phyloP scores from a whole-genome alignment of 2,888 invertebrate genomes.

The Drosophila nr. medialis region DNA sequence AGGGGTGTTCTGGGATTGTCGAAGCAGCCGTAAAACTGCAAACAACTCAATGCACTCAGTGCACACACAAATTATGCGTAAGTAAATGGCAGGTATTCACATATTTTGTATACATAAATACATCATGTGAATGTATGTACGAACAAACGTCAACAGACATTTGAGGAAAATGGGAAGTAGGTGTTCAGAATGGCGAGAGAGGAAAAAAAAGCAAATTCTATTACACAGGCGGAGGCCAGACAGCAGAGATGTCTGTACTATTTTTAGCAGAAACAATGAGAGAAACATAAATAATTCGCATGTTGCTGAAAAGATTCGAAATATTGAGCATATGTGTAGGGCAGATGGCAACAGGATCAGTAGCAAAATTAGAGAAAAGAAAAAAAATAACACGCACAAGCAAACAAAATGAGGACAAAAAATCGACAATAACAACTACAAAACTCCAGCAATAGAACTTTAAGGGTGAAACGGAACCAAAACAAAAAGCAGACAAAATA shows the following conservation, averaged over 20 bases:
- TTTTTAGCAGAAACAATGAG: constrained; percentile 52
- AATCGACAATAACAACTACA: constrained; percentile 60
- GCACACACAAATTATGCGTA: constrained; percentile 60
- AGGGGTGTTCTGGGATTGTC: constrained; percentile 14
- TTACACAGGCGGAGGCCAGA: constrained; percentile 46
- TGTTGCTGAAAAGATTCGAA: constrained; percentile 1
- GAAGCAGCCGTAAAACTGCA: constrained; percentile 42
- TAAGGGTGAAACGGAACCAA: constrained; percentile 62
- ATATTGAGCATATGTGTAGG: constrained; percentile 43
- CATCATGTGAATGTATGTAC: background rate
- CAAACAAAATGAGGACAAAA: constrained; percentile 65
- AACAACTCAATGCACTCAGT: constrained; percentile 27
- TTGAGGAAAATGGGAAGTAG: background rate
- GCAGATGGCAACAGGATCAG: constrained; percentile 75
- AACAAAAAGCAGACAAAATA: constrained; percentile 67
- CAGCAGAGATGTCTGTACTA: constrained; percentile 41
- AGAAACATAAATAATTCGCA: constrained; percentile 40
- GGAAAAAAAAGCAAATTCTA: constrained; percentile 15
- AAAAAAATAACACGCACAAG: constrained; percentile 41
- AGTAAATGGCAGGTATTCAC: constrained; percentile 23
- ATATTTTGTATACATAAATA: constrained; percentile 3
- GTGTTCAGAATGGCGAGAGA: background rate
- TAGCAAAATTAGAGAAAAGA: constrained; percentile 43
- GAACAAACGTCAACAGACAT: constrained; percentile 7
- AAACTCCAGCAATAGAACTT: constrained; percentile 7